Conservation (phyloP, 2,113 vertebrate species). For the Haliaeetus leucogaster region DNA sequence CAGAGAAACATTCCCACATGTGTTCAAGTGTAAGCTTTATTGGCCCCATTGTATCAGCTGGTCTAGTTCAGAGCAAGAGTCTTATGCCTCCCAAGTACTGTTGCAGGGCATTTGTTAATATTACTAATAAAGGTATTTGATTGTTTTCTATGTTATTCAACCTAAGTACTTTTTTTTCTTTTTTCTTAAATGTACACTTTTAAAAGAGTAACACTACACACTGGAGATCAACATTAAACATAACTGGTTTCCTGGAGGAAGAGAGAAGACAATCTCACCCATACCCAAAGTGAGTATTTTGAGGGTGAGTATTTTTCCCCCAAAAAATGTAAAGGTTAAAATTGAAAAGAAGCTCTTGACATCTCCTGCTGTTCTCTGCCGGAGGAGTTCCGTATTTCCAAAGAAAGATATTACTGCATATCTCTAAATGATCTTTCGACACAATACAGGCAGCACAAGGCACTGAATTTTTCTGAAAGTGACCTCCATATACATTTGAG, state of each 20-base stretch:
- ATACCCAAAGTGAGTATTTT: not conserved
- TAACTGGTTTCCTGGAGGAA: not conserved
- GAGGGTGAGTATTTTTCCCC: not conserved
- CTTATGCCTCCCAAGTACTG: not conserved
- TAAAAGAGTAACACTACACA: not conserved
- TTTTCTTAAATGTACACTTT: not conserved
- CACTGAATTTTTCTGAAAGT: slow-evolving; percentile 65
- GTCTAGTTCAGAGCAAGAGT: not conserved
- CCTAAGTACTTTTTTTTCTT: not conserved
- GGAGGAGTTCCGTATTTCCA: slow-evolving; percentile 49
- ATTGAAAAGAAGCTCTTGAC: not conserved
- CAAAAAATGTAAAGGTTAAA: not conserved
- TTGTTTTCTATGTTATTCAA: not conserved
- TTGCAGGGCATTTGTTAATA: not conserved
- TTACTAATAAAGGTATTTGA: not conserved
- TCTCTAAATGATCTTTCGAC: slow-evolving; percentile 66
- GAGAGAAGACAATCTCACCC: not conserved
- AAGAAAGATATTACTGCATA: slow-evolving; percentile 38
- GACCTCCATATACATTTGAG: not conserved
- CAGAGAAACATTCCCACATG: not conserved
- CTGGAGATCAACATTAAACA: not conserved
- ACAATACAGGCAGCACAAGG: slow-evolving; percentile 37
- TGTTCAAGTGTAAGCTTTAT: not conserved
- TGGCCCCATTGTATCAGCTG: not conserved
- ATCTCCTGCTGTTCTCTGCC: slow-evolving; percentile 46